A percentile compares a stretch with the other conserved stretches of the same genome.
Conservation (phyloP, 2,113 vertebrate genomes). For the Glaucomys volans region DNA sequence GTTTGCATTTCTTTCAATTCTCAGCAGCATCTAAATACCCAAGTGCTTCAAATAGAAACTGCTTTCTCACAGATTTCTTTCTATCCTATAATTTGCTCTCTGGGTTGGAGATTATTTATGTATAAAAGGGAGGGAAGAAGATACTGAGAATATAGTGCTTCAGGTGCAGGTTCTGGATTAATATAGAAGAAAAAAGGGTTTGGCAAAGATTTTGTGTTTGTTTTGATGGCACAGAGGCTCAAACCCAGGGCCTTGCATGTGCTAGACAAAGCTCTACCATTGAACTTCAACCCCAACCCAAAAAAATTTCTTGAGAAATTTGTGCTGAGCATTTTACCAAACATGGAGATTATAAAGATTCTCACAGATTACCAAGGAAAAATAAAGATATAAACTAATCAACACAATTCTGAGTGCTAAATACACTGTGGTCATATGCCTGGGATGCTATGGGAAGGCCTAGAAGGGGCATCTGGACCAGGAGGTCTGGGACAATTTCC, state of each 20-base stretch:
- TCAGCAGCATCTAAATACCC: conserved; percentile 24
- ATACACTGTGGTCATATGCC: background rate
- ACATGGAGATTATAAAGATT: background rate
- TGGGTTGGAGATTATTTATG: conserved; percentile 8
- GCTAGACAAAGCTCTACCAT: background rate
- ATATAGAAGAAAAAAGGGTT: conserved; percentile 24
- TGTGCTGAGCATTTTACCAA: background rate
- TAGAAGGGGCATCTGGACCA: background rate
- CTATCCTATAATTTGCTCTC: conserved; percentile 22
- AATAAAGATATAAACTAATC: background rate
- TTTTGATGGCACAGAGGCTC: background rate
- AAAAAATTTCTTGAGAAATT: conserved; percentile 32
- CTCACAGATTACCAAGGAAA: background rate
- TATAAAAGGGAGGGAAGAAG: background rate
- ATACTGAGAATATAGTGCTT: background rate
- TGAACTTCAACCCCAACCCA: background rate
- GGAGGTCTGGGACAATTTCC: background rate
- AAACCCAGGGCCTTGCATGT: background rate
- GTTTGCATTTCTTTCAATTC: conserved; percentile 23
- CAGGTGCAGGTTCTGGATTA: background rate
- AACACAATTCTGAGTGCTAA: background rate
- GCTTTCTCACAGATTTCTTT: conserved; percentile 15
- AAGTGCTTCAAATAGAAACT: conserved; percentile 35
- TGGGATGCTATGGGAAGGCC: background rate
- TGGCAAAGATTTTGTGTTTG: background rate